These are phyloP conservation scores for Eulemur rufifrons DNA, from an alignment of 2,113 vertebrate genomes.

Conservation along the genomic window DNA sequence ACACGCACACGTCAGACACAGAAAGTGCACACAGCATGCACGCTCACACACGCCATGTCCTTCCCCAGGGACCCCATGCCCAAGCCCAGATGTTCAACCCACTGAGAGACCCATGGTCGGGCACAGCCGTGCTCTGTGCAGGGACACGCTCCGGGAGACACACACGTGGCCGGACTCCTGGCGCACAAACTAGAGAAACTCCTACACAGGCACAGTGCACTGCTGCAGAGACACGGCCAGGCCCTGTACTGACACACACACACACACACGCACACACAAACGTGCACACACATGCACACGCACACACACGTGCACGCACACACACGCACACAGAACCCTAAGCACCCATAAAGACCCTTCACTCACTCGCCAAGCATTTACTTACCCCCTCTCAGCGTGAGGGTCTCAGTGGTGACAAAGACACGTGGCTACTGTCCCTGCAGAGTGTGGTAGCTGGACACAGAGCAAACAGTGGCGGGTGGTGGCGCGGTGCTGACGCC, in stretches of 20 bases:
- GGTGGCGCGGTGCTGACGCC: fast-evolving
- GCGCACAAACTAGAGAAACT: no score
- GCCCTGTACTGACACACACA: not conserved
- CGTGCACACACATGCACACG: not conserved
- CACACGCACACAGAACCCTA: not conserved
- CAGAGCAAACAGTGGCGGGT: not conserved
- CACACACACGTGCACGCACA: no score
- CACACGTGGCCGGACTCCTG: not conserved
- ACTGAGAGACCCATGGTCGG: no score
- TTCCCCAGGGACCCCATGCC: not conserved
- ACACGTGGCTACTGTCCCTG: fast-evolving
- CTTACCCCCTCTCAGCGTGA: no score
- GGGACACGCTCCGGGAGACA: not conserved
- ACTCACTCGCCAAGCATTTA: not conserved
- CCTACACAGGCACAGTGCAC: not conserved
- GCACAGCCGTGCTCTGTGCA: not conserved
- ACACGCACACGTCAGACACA: fast-evolving
- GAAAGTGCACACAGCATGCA: fast-evolving
- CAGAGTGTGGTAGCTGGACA: not conserved
- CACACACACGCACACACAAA: not conserved
- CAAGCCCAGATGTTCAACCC: not conserved
- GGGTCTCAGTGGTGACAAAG: not conserved
- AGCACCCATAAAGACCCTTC: fast-evolving
- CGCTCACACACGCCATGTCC: not conserved
- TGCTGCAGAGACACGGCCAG: not conserved